phyloP scores from a whole-genome alignment of 2,888 invertebrate species.

The Therioaphis trifolii region DNA sequence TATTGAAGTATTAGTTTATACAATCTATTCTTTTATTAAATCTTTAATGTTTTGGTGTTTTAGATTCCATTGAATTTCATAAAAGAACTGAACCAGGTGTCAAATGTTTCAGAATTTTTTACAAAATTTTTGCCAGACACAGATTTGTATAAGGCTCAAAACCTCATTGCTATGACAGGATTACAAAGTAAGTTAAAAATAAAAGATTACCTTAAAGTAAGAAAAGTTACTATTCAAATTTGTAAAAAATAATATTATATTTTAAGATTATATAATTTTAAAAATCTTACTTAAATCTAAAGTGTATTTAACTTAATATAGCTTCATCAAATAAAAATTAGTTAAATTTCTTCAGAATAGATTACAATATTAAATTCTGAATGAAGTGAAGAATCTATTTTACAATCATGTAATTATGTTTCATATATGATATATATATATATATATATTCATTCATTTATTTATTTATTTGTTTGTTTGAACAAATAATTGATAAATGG shows the following conservation, averaged over 20 bases:
- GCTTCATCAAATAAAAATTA: not conserved
- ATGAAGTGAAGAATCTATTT: too few relatives aligned
- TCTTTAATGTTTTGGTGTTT: slow-evolving; percentile 45
- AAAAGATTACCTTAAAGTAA: not conserved
- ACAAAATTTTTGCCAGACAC: slow-evolving; percentile 62
- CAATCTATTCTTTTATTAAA: not conserved
- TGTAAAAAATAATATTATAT: not conserved
- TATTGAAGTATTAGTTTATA: too few relatives aligned
- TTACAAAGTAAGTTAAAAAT: slow-evolving; percentile 51
- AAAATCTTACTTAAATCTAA: not conserved
- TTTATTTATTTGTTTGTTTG: too few relatives aligned
- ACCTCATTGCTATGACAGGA: slow-evolving; percentile 24
- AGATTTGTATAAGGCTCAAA: slow-evolving; percentile 45
- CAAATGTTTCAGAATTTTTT: slow-evolving; percentile 63
- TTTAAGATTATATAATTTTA: not conserved
- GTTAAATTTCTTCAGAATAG: too few relatives aligned
- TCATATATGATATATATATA: too few relatives aligned
- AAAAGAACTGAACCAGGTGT: slow-evolving; percentile 63
- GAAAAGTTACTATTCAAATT: not conserved
- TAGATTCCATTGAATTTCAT: slow-evolving; percentile 65
- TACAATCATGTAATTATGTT: too few relatives aligned
- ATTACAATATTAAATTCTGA: too few relatives aligned
- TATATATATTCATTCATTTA: too few relatives aligned
- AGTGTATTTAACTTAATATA: not conserved
- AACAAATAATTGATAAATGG: not conserved